Evolutionary conservation across 2,113 vertebrate species (phyloP).

Genomic region (Addax nasomaculatus): DNA sequence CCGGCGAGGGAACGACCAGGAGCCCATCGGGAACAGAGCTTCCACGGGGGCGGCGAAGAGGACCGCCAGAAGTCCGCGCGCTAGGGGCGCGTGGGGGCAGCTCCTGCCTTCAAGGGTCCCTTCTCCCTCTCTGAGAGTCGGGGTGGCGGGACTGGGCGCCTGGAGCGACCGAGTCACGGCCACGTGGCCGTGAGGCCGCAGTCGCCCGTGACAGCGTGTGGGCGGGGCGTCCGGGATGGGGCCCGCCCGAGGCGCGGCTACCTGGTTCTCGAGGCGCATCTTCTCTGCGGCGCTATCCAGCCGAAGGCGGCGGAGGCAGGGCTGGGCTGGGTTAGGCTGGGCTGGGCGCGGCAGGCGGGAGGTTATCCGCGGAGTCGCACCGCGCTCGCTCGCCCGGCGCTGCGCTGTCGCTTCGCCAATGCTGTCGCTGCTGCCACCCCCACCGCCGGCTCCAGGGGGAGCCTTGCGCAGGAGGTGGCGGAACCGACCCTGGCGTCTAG

Average conservation of each 20-base stretch:
- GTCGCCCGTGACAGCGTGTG: background rate
- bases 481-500: background rate
- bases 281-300: background rate
- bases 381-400: background rate
- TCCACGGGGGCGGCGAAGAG: background rate
- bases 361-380: background rate
- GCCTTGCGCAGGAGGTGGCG: background rate
- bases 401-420: background rate
- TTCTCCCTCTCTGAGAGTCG: background rate
- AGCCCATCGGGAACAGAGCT: background rate
- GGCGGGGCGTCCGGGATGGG: conserved; percentile 32
- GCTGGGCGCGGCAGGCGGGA: background rate
- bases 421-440: background rate
- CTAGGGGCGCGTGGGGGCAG: rapidly evolving
- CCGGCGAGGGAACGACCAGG: background rate
- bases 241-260: background rate
- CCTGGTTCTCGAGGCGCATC: conserved; percentile 68
- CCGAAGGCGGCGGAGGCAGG: background rate
- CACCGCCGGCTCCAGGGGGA: conserved; percentile 52
- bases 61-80: rapidly evolving
- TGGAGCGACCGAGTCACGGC: background rate
- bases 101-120: background rate
- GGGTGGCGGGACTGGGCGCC: rapidly evolving
- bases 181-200: background rate
- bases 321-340: background rate